Base-by-base conservation (phyloP, 2,797 vertebrate species). In the Poeciliopsis turneri region DNA sequence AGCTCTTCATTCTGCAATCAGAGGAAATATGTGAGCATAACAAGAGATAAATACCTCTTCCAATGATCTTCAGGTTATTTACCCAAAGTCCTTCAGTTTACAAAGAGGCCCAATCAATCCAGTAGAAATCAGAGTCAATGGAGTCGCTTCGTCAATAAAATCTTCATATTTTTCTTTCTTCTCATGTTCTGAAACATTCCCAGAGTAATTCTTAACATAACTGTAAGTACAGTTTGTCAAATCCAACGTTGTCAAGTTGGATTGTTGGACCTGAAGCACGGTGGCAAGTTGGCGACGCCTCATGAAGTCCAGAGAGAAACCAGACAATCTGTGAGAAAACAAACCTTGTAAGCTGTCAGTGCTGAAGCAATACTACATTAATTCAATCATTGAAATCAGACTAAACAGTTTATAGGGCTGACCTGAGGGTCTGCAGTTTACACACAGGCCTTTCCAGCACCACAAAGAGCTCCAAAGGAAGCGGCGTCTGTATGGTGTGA, bases 1-100 rank as follows among this genome's bases (percentile, higher is more conserved):
- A 85, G 18, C 61, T 64, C 59, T 8, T 28, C 77, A 85, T 76
- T 18, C 83, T 85, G 59, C 11, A 78, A 55, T 12, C 16, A 49
- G 55, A 33, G 41, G 1, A 73, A 72, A 8, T 18, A 9, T 8
- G 33, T 64, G 6, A 64, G 16, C 30, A 36, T 33, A 18, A 53
- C 15, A 36, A 10, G 61, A 64, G 61, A 20, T 7, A 2, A 64
- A 64, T 11, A 61, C 1, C 0, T 36, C 30, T 36, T 36, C 6
- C 16, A 36, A 36, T 36, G 61, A 36, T 1, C 18, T 20, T 36
- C 15, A 71, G 4, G 47, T 33, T 51, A 30, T 49, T 51, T 64
- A 85, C 83, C 79, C 82, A 18, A 85, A 64, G 33, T 57, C 2
- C 70, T 39, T 30, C 43, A 85, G 59, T 76, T 76, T 82, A 70